Percentiles rank a stretch among this genome's conserved stretches.
Evolutionary conservation across 2,113 vertebrate genomes (phyloP).

Genomic region (Axis porcinus): DNA sequence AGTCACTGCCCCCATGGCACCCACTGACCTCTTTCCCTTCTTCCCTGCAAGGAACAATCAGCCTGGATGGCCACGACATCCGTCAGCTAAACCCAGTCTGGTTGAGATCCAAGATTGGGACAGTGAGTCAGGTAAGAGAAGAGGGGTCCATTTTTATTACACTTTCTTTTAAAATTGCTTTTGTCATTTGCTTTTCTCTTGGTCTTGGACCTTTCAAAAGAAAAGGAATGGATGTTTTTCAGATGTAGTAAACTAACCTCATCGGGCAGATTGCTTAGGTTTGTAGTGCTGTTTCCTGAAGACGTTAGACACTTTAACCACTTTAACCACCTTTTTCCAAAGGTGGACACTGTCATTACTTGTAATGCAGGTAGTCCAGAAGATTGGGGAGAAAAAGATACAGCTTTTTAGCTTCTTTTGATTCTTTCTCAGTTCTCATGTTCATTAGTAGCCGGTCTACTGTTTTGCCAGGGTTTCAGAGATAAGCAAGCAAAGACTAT

Average conservation of each 20-base stretch:
- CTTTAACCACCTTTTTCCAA: background rate
- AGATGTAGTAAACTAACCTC: background rate
- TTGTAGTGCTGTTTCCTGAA: background rate
- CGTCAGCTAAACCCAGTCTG: conserved; percentile 92
- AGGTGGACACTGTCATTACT: background rate
- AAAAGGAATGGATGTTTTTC: background rate
- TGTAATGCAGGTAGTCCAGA: background rate
- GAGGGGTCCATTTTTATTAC: background rate
- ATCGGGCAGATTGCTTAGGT: background rate
- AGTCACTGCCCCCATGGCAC: background rate
- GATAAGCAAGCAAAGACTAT: background rate
- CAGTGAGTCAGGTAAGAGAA: conserved; percentile 94
- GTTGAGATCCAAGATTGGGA: conserved; percentile 93
- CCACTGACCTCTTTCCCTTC: background rate
- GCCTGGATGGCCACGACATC: conserved; percentile 89
- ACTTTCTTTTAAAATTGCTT: background rate
- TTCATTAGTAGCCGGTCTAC: accelerated
- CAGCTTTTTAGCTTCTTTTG: background rate
- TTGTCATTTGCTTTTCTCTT: background rate
- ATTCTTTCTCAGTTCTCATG: background rate
- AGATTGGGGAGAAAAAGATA: background rate
- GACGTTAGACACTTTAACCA: background rate
- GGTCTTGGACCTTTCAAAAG: background rate
- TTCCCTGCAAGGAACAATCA: conserved; percentile 84
- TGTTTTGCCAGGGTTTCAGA: background rate